Evolutionary conservation across 1,140 invertebrate species (phyloP).

Genomic region (Drosophila kohkoa): DNA sequence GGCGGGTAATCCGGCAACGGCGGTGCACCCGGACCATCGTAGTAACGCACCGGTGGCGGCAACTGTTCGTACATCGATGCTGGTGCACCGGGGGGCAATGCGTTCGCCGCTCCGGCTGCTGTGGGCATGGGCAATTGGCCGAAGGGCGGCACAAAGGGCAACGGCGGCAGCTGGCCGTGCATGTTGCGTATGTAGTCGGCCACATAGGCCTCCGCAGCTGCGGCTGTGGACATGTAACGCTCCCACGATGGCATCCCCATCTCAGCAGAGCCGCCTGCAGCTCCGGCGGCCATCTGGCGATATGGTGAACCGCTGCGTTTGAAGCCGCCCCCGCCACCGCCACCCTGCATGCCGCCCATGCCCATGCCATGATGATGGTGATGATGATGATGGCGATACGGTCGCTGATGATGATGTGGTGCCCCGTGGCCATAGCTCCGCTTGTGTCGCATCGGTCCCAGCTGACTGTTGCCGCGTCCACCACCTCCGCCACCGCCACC

Average conservation of each 20-base stretch:
- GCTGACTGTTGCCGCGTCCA: slow-evolving; percentile 83
- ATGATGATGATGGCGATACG: slow-evolving; percentile 70
- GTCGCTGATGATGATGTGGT: slow-evolving; percentile 73
- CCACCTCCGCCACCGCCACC: slow-evolving; percentile 7
- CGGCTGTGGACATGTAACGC: slow-evolving; percentile 86
- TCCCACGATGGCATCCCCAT: slow-evolving; percentile 85
- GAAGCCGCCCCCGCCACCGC: slow-evolving; percentile 81
- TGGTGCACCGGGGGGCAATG: slow-evolving; percentile 88
- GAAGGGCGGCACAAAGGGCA: slow-evolving; percentile 89
- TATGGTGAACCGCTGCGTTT: slow-evolving; percentile 87
- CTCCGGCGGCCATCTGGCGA: slow-evolving; percentile 82
- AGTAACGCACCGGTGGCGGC: slow-evolving; percentile 90
- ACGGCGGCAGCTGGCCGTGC: slow-evolving; percentile 91
- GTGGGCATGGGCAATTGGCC: slow-evolving; percentile 86
- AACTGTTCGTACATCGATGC: slow-evolving; percentile 84
- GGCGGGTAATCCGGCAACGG: slow-evolving; percentile 87
- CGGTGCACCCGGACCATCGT: slow-evolving; percentile 89
- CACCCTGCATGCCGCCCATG: slow-evolving; percentile 35
- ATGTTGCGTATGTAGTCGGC: slow-evolving; percentile 93
- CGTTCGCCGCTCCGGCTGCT: slow-evolving; percentile 87
- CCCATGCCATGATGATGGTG: slow-evolving; percentile 62
- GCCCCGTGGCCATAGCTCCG: slow-evolving; percentile 78
- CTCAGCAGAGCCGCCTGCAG: slow-evolving; percentile 85
- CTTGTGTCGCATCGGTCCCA: slow-evolving; percentile 76
- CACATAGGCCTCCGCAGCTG: slow-evolving; percentile 91